phyloP scores from a whole-genome alignment of 2,113 vertebrate genomes.

The Cricetomys ansorgei region DNA sequence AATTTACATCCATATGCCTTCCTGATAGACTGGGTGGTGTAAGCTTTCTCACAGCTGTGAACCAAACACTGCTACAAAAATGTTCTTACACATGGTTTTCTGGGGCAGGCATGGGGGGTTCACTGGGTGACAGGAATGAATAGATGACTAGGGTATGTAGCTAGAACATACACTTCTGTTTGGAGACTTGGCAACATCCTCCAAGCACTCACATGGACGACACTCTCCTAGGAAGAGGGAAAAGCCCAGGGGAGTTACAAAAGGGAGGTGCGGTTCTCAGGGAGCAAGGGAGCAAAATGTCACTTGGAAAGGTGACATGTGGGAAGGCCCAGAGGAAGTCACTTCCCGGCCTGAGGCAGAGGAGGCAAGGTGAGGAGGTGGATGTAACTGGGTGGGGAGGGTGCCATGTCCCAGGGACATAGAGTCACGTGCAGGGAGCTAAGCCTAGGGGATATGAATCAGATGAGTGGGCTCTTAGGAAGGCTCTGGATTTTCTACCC shows the following conservation, averaged over 20 bases:
- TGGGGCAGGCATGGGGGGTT: too few species aligned
- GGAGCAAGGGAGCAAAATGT: background rate
- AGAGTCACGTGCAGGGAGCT: background rate
- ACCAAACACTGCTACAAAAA: too few species aligned
- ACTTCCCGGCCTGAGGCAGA: background rate
- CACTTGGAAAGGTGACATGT: background rate
- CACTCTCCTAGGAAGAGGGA: background rate
- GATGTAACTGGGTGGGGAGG: background rate
- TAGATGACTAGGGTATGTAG: too few species aligned
- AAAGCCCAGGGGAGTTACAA: background rate
- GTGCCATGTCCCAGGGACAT: background rate
- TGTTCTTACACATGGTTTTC: too few species aligned
- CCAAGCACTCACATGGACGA: background rate
- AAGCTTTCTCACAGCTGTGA: too few species aligned
- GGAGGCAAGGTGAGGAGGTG: background rate
- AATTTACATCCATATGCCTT: background rate
- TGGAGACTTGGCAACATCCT: background rate
- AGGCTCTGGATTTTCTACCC: background rate
- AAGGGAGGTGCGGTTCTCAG: background rate
- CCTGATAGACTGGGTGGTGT: background rate
- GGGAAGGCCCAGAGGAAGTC: background rate
- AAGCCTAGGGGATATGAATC: background rate
- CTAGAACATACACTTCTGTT: background rate
- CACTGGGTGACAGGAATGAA: too few species aligned
- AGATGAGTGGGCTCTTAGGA: background rate